Evolutionary conservation across 2,797 vertebrate species (phyloP).

Genomic region (Falco concolor): DNA sequence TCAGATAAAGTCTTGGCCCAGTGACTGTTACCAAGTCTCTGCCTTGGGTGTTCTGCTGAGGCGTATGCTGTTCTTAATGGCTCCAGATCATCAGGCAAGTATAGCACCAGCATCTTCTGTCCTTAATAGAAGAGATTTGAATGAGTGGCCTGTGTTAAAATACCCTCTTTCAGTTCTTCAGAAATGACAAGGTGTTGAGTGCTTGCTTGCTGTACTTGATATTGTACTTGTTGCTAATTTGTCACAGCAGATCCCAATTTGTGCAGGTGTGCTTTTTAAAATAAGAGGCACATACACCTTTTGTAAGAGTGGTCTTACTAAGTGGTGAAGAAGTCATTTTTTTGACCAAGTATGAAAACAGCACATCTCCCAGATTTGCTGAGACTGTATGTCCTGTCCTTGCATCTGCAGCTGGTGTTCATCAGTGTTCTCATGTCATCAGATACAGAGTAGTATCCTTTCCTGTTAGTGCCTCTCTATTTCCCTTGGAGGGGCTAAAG

Average conservation of each 20-base stretch:
- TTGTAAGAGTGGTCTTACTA: background rate
- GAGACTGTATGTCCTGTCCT: background rate
- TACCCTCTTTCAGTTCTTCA: background rate
- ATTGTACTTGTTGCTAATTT: background rate
- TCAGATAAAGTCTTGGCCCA: conserved; percentile 83
- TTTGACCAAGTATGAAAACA: background rate
- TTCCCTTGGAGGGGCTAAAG: background rate
- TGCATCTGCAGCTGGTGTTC: background rate
- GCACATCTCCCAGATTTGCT: background rate
- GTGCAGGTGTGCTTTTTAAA: background rate
- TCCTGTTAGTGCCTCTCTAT: background rate
- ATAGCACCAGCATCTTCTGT: background rate
- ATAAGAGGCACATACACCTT: background rate
- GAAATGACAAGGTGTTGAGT: background rate
- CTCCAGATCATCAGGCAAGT: conserved; percentile 86
- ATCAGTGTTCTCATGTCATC: background rate
- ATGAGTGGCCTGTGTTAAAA: background rate
- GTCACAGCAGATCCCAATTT: background rate
- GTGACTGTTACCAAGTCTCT: conserved; percentile 75
- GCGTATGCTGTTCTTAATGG: conserved; percentile 90
- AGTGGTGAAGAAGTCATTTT: background rate
- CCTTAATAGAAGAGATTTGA: background rate
- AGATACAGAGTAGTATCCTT: background rate
- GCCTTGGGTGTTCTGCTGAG: conserved; percentile 82
- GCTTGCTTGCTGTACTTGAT: background rate